A percentile compares a stretch with the other conserved stretches of the same genome.
phyloP scores from a whole-genome alignment of 2,113 vertebrate species.

The Eudyptes chrysolophus region DNA sequence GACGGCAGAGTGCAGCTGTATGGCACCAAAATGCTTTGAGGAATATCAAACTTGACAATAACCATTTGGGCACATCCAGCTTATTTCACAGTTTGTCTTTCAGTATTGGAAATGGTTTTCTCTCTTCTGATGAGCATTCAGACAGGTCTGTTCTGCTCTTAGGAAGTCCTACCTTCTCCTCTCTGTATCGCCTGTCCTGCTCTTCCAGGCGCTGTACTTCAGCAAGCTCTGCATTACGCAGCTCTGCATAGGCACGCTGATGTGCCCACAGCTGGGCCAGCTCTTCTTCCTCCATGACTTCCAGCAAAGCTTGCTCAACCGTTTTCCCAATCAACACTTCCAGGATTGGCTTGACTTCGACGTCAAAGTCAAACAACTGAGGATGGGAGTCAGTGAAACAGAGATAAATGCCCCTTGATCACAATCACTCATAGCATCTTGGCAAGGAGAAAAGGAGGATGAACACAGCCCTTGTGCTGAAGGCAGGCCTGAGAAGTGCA shows the following conservation, averaged over 20 bases:
- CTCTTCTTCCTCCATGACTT: conserved; percentile 96
- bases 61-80: neutral
- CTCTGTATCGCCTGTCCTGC: conserved; percentile 80
- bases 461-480: neutral
- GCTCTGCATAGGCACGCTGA: conserved; percentile 78
- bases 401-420: neutral
- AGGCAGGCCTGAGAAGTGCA: neutral
- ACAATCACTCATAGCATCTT: neutral
- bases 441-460: neutral
- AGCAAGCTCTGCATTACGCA: conserved; percentile 82
- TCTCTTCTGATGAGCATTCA: neutral
- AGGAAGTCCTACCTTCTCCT: conserved; percentile 48
- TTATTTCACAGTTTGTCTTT: neutral
- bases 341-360: conserved; percentile 88
- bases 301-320: conserved; percentile 89
- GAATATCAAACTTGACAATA: neutral
- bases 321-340: conserved; percentile 92
- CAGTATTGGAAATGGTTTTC: neutral
- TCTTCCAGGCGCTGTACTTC: conserved; percentile 90
- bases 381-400: conserved; percentile 6
- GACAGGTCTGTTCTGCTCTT: neutral
- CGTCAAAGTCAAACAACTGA: conserved; percentile 95
- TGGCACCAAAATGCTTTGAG: neutral
- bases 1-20: neutral
- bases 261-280: conserved; percentile 78